Base-by-base conservation (phyloP, 2,888 invertebrate species). In the Dasypolia templi region DNA sequence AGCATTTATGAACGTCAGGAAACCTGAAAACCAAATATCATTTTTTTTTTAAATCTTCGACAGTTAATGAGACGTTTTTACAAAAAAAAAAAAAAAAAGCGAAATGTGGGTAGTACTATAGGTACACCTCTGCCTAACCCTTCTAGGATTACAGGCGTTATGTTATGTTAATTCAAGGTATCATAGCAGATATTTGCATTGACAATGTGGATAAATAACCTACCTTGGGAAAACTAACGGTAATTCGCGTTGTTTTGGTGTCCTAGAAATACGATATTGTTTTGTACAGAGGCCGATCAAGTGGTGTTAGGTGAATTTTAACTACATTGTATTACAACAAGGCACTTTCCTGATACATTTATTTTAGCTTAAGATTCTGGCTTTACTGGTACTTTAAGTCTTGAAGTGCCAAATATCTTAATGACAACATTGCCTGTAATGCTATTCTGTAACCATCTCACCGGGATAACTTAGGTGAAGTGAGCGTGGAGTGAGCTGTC, bases 1-100 rank as follows among this genome's bases (percentile, higher is more conserved):
- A 66, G 98, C 98, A 93, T 99, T 99, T 84, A 99, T 96, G 91
- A 98, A 99, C 9, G 99, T 98, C 67, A 99, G 95, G 79, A 99
- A 97, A 96, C 98, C 98, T 98, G 9, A 89, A 89, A 65, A 65
- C 49, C 0, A 42, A 51, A 3, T 0, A 6, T 32, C 17, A 12
- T 42, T 29, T 3, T 19, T 56, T 26, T 44, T 42, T 29, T n/a
- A n/a, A n/a, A n/a, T n/a, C 19, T 29, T 53, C 3, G 19, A n/a
- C 26, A 17, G 19, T 29, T 53, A 32, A 17, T 29, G 9, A 29
- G 5, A 22, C 11, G 22, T 17, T 55, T 62, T 49, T 61, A n/a
- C n/a, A n/a, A n/a, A n/a, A n/a, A n/a, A n/a, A n/a, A n/a, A n/a
- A n/a, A n/a, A n/a, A n/a, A n/a, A n/a, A n/a, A n/a, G n/a, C n/a